These are phyloP conservation scores for Melolontha melolontha DNA, from an alignment of 2,888 invertebrate genomes.

Conservation along the genomic window DNA sequence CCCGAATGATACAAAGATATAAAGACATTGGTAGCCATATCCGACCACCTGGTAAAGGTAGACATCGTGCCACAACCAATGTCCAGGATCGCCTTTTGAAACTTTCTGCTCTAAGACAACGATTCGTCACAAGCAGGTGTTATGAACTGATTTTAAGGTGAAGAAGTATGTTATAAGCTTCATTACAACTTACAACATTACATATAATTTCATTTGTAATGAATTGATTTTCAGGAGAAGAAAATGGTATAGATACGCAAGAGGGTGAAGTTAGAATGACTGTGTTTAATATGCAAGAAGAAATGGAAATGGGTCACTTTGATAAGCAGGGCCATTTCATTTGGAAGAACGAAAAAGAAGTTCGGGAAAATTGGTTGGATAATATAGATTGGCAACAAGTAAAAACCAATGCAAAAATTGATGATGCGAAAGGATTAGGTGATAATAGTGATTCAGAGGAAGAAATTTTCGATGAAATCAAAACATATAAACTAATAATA, in stretches of 20 bases:
- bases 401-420: conserved; percentile 65
- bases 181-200: too few species aligned
- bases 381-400: conserved; percentile 96
- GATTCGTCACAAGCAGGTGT: too few species aligned
- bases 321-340: conserved; percentile 96
- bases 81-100: too few species aligned
- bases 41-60: too few species aligned
- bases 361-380: conserved; percentile 96
- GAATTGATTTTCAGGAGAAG: conserved; percentile 63
- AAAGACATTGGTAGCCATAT: too few species aligned
- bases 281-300: conserved; percentile 99
- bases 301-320: conserved; percentile 98
- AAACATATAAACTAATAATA: conserved; percentile 79
- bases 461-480: conserved; percentile 75
- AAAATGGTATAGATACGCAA: conserved; percentile 70
- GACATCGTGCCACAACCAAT: too few species aligned
- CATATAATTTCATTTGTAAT: too few species aligned
- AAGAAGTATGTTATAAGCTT: too few species aligned
- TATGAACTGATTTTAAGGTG: too few species aligned
- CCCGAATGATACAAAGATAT: too few species aligned
- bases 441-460: conserved; percentile 72
- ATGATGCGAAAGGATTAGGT: conserved; percentile 69
- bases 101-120: too few species aligned
- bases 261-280: conserved; percentile 89
- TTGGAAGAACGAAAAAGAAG: conserved; percentile 89